Base-by-base conservation (phyloP, 2,113 vertebrate species). In the Alectura lathami region DNA sequence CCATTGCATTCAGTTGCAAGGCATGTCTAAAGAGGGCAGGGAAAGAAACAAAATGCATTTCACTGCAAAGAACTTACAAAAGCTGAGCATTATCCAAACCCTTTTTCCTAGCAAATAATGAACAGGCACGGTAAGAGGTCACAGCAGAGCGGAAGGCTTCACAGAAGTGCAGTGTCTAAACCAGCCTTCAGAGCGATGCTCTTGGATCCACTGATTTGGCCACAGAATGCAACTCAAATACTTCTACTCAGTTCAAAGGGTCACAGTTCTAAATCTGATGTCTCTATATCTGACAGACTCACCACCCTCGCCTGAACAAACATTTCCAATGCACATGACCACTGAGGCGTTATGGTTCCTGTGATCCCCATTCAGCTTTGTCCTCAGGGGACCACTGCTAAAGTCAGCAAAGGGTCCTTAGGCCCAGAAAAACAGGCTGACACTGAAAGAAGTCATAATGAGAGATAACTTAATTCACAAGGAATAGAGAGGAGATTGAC, bases 1-100 rank as follows among this genome's bases (percentile, higher is more conserved):
- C 99, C 12, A 98, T 98, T 42, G 98, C 99, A 0, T 99, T 99
- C 66, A 99, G 98, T 94, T 99, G 98, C 96, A 99, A 94, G 43
- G 99, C 99, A 4, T 98, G 98, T 80, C 98, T 98, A 21, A 13
- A 91, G 17, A 93, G 57, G 2, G 6, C 56, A 67, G 38, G 40
- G 29, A 59, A 80, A 76, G 32, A 82, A 62, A 74, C 12, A 83
- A 64, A 66, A 83, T 2, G 11, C 16, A 6, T 75, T 64, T 84
- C 32, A 51, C 3, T 13, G 38, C 57, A 4, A 57, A 47, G 48
- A 78, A 66, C 3, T 2, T 21, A 56, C 18, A 23, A 54, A 67
- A 40, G 22, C 13, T 47, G 54, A 80, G 53, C 21, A 27, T 62
- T 16, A 57, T 3, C 21, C 34, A 82, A 69, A 26, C 16, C 20